Percentiles rank a stretch among this genome's conserved stretches.
These are phyloP conservation scores for Coenobita brevimanus DNA, from an alignment of 1,140 invertebrate species.

Conservation along the genomic window DNA sequence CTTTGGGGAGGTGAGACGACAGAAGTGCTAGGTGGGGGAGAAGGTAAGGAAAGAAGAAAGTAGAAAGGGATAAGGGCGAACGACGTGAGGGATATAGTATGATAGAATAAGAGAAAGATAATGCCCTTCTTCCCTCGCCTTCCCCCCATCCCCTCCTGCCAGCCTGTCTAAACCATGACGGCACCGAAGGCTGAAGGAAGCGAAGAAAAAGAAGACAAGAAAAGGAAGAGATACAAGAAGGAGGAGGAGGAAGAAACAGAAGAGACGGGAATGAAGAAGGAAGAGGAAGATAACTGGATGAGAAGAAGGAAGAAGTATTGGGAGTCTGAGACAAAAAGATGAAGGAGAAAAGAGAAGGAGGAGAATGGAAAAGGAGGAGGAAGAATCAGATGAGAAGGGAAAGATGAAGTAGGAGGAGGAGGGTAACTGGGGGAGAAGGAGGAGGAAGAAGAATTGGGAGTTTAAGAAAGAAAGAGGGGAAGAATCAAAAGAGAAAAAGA, in stretches of 20 bases:
- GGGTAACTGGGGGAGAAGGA: background rate
- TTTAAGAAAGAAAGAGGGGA: background rate
- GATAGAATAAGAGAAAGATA: too few relatives aligned
- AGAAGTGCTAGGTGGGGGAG: too few relatives aligned
- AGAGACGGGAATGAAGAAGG: background rate
- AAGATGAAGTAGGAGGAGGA: background rate
- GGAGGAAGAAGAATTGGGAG: background rate
- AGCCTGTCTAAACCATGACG: background rate
- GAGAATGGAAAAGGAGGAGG: background rate
- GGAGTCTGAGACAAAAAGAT: background rate
- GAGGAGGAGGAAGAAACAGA: background rate
- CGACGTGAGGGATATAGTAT: too few relatives aligned
- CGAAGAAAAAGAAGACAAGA: background rate
- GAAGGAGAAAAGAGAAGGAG: background rate
- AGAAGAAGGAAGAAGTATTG: too few relatives aligned
- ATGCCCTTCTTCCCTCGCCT: too few relatives aligned
- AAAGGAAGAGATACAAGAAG: background rate
- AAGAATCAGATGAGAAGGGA: background rate
- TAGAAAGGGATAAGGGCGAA: too few relatives aligned
- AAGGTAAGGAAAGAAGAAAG: too few relatives aligned
- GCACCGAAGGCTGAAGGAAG: background rate
- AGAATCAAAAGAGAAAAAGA: constrained; percentile 5
- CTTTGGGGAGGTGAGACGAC: too few relatives aligned
- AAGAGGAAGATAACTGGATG: too few relatives aligned
- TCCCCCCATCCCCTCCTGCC: background rate